Percentiles rank a stretch among this genome's conserved stretches.
Conservation (phyloP, 2,888 invertebrate species). For the Pristionchus exspectatus region DNA sequence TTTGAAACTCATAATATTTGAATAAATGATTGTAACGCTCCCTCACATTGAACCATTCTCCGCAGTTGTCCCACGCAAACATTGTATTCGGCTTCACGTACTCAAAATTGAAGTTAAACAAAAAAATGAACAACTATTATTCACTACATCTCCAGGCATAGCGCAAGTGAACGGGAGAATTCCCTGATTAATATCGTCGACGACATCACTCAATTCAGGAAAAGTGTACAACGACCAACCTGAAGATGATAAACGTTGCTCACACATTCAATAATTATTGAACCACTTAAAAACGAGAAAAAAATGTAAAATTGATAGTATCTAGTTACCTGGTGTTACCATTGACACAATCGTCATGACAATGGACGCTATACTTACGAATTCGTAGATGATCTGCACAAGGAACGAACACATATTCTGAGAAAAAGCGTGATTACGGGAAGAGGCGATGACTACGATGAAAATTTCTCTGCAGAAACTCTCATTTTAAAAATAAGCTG, state of each 20-base stretch:
- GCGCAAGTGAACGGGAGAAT: background rate
- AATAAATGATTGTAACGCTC: no score
- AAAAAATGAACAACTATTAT: background rate
- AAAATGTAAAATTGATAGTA: no score
- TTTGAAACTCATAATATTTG: no score
- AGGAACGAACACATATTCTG: background rate
- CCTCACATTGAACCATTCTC: background rate
- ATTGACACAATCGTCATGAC: background rate
- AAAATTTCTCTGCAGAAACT: no score
- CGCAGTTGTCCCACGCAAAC: background rate
- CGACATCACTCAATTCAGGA: background rate
- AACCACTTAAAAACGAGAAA: background rate
- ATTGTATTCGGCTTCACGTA: background rate
- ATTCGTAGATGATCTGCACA: background rate
- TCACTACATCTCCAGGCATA: background rate
- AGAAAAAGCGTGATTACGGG: background rate
- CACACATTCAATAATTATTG: background rate
- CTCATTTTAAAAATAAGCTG: no score
- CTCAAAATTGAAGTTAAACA: background rate
- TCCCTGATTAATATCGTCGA: background rate
- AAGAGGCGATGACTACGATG: no score
- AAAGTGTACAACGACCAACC: background rate
- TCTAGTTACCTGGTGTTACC: background rate
- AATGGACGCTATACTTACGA: background rate
- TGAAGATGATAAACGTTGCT: background rate